phyloP scores from a whole-genome alignment of 2,797 vertebrate genomes.

The Mastacembelus armatus region DNA sequence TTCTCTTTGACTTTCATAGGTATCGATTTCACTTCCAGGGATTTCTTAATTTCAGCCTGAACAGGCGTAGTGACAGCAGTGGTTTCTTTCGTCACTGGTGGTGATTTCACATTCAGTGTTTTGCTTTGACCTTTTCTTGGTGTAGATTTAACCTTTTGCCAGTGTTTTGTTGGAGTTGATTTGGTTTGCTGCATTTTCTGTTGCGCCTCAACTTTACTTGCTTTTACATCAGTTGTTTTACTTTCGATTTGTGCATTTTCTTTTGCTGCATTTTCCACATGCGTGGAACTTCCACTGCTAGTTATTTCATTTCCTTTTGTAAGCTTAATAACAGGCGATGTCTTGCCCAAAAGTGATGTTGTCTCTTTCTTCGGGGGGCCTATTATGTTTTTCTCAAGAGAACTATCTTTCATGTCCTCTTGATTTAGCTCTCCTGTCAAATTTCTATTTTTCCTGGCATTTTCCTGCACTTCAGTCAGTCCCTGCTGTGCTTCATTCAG shows the following conservation, averaged over 20 bases:
- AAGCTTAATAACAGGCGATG: conserved; percentile 32
- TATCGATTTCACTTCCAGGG: conserved; percentile 22
- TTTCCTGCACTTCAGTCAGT: conserved; percentile 28
- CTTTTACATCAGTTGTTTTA: conserved; percentile 30
- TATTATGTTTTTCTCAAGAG: conserved; percentile 29
- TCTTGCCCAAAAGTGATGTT: conserved; percentile 16
- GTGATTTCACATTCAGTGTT: conserved; percentile 16
- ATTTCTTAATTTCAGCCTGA: conserved; percentile 19
- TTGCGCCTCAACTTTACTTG: conserved; percentile 13
- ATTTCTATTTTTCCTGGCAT: conserved; percentile 6
- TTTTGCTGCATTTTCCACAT: conserved; percentile 3
- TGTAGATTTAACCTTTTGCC: conserved; percentile 25
- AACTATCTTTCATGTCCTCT: conserved; percentile 1
- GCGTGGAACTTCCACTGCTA: not conserved
- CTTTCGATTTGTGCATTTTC: conserved; percentile 27
- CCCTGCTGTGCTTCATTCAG: conserved; percentile 16
- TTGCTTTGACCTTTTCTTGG: conserved; percentile 34
- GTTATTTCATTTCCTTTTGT: conserved; percentile 18
- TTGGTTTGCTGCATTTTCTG: conserved; percentile 21
- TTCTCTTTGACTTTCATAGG: conserved; percentile 40
- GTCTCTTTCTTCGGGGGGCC: conserved; percentile 12
- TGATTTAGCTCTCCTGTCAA: conserved; percentile 13
- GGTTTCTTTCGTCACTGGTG: conserved; percentile 6
- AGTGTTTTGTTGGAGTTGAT: conserved; percentile 32
- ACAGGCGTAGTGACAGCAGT: conserved; percentile 2